Conservation (phyloP, 1,140 invertebrate species). For the Drosophila ficusphila region DNA sequence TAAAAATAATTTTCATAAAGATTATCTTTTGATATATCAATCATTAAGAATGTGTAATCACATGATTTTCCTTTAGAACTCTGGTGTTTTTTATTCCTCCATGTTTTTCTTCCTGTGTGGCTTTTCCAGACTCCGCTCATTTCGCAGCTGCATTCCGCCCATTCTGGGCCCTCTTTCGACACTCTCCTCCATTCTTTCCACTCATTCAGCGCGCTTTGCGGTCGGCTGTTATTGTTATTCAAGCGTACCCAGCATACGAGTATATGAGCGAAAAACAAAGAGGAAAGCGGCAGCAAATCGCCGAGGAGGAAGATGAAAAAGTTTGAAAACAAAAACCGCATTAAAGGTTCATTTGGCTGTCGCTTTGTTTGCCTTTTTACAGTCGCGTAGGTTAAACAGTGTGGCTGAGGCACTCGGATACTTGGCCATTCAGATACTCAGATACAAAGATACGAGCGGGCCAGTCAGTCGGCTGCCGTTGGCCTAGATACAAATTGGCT, state of each 20-base stretch:
- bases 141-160: conserved; percentile 69
- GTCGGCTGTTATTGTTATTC: conserved; percentile 54
- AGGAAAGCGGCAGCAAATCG: conserved; percentile 26
- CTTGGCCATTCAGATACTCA: conserved; percentile 18
- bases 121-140: conserved; percentile 44
- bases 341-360: conserved; percentile 79
- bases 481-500: conserved; percentile 58
- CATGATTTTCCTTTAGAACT: too few species aligned
- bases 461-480: conserved; percentile 24
- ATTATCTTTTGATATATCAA: not conserved
- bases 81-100: not conserved
- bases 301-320: conserved; percentile 37
- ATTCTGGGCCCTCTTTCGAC: conserved; percentile 59
- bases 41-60: too few species aligned
- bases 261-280: conserved; percentile 36
- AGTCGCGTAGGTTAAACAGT: conserved; percentile 54
- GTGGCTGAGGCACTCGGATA: conserved; percentile 11
- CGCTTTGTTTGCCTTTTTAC: conserved; percentile 71
- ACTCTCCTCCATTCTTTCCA: conserved; percentile 42
- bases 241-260: conserved; percentile 34
- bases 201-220: conserved; percentile 29
- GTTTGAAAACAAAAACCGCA: conserved; percentile 66
- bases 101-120: conserved; percentile 8
- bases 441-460: conserved; percentile 24
- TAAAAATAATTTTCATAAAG: not conserved